Percentiles rank a stretch among this genome's conserved stretches.
Evolutionary conservation across 2,113 vertebrate species (phyloP).

Genomic region (Colius striatus): DNA sequence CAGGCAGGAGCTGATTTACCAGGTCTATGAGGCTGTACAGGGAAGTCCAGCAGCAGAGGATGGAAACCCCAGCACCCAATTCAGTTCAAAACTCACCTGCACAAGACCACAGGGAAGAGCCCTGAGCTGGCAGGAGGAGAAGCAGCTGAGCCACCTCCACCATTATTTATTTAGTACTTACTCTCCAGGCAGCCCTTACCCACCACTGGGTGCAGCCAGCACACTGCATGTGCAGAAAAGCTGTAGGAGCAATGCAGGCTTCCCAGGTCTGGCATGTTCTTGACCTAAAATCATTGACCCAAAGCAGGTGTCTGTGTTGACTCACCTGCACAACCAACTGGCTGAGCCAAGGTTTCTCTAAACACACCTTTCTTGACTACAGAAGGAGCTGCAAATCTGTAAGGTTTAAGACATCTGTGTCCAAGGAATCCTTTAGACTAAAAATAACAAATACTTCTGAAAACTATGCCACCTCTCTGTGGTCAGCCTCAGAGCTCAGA

Average conservation of each 20-base stretch:
- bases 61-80: neutral
- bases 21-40: neutral
- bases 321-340: neutral
- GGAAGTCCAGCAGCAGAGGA: neutral
- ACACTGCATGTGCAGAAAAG: rapidly evolving
- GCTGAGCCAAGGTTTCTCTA: neutral
- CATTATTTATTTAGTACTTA: neutral
- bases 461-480: neutral
- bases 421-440: neutral
- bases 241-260: neutral
- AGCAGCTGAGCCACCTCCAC: neutral
- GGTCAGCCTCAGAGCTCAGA: neutral
- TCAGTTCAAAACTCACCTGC: neutral
- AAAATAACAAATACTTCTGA: neutral
- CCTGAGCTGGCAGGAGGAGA: neutral
- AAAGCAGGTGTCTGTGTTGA: neutral
- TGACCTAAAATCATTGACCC: neutral
- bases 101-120: neutral
- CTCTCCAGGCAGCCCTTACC: neutral
- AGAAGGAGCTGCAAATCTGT: neutral
- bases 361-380: neutral
- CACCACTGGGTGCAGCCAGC: neutral
- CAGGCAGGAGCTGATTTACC: neutral
- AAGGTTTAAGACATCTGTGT: neutral
- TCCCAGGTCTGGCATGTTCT: neutral